phyloP scores from a whole-genome alignment of 1,140 invertebrate genomes.

The Babylonia areolata region DNA sequence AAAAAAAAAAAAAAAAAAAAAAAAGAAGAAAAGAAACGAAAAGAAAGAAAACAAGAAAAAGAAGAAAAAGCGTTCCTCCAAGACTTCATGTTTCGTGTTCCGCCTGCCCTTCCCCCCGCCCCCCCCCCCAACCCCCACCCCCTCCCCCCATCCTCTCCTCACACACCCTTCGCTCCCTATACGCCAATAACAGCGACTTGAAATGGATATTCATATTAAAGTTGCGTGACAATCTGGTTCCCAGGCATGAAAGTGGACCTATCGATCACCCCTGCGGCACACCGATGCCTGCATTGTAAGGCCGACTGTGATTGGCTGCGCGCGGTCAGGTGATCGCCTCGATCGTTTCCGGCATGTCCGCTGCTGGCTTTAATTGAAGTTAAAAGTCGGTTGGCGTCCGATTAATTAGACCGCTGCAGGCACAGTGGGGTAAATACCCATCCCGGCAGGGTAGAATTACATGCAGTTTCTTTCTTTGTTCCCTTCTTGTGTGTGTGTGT shows the following conservation, averaged over 20 bases:
- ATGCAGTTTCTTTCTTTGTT: not conserved
- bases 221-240: not conserved
- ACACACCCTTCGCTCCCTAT: no score
- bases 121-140: no score
- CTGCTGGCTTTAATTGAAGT: not conserved
- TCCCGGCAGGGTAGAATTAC: not conserved
- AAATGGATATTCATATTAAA: conserved; percentile 11
- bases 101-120: no score
- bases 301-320: no score
- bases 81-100: no score
- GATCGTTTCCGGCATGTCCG: not conserved
- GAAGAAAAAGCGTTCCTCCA: no score
- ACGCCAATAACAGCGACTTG: not conserved
- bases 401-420: not conserved
- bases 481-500: no score
- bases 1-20: not conserved
- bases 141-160: no score
- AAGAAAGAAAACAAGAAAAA: not conserved
- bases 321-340: no score
- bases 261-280: not conserved
- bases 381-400: not conserved
- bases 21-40: not conserved
- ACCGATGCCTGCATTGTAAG: no score
- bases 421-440: not conserved
- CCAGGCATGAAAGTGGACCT: not conserved